A percentile compares a stretch with the other conserved stretches of the same genome.
Conservation (phyloP, 92 coral and sea anemone genomes). For the Siderastrea siderea region DNA sequence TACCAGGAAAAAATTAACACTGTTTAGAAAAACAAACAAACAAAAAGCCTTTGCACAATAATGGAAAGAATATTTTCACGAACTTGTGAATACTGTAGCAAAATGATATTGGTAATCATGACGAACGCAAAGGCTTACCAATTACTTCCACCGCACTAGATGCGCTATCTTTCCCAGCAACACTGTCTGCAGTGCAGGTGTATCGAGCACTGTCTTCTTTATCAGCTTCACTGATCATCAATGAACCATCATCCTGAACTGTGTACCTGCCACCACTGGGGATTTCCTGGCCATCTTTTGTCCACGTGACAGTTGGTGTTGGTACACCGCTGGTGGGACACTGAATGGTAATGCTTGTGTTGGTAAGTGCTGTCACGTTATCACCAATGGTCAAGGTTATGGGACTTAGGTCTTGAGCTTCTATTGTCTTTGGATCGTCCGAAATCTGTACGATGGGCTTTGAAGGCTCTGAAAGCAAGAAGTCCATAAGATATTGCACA, state of each 20-base stretch:
- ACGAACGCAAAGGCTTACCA: slow-evolving; percentile 45
- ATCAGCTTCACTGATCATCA: slow-evolving; percentile 40
- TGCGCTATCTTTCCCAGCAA: slow-evolving; percentile 63
- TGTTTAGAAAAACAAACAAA: no score
- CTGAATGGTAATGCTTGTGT: slow-evolving; percentile 60
- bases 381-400: slow-evolving; percentile 71
- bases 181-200: slow-evolving; percentile 66
- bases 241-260: slow-evolving; percentile 39
- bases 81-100: no score
- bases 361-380: slow-evolving; percentile 70
- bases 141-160: slow-evolving; percentile 53
- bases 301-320: slow-evolving; percentile 74
- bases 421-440: slow-evolving; percentile 22
- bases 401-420: slow-evolving; percentile 62
- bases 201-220: slow-evolving; percentile 59
- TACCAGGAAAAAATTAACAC: no score
- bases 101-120: no score
- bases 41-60: no score
- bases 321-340: slow-evolving; percentile 82
- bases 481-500: not conserved
- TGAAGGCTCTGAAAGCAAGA: slow-evolving; percentile 19
- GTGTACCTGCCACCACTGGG: slow-evolving; percentile 32
- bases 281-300: slow-evolving; percentile 57
- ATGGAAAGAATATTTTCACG: no score
- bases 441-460: slow-evolving; percentile 46